Conservation (phyloP, 2,888 invertebrate species). For the Plebejus argus region DNA sequence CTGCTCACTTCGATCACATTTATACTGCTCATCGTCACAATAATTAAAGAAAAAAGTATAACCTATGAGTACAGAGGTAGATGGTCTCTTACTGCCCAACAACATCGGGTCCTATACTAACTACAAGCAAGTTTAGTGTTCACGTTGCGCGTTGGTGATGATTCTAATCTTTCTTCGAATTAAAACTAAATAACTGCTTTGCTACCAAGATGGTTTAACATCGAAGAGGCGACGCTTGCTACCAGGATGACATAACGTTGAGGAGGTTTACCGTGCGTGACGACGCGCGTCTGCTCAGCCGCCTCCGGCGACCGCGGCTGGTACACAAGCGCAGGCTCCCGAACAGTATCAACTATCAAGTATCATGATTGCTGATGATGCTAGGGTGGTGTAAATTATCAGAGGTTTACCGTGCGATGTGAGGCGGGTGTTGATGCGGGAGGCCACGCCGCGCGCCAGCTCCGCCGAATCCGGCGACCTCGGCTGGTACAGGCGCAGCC, state of each 20-base stretch:
- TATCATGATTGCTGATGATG: not conserved
- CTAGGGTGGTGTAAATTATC: not conserved
- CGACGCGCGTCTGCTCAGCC: conserved; percentile 67
- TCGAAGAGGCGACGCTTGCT: not conserved
- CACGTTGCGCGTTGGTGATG: too few relatives aligned
- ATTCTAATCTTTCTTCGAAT: too few relatives aligned
- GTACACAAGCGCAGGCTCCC: conserved; percentile 68
- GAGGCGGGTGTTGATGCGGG: conserved; percentile 69
- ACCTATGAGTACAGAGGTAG: too few relatives aligned
- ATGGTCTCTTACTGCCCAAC: too few relatives aligned
- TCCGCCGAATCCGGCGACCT: conserved; percentile 69
- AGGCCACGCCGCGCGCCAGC: conserved; percentile 68
- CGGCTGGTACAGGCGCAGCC: conserved; percentile 69
- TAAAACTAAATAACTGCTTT: too few relatives aligned
- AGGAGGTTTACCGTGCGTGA: conserved; percentile 64
- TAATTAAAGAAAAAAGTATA: too few relatives aligned
- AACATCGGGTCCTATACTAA: too few relatives aligned
- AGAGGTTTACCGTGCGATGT: conserved; percentile 65
- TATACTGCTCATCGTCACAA: too few relatives aligned
- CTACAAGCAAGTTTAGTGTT: too few relatives aligned
- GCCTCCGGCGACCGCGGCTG: conserved; percentile 72
- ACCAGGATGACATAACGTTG: not conserved
- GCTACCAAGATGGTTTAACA: too few relatives aligned
- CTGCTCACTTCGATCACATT: too few relatives aligned
- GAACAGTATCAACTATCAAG: conserved; percentile 67